These are phyloP conservation scores for Alectura lathami DNA, from an alignment of 2,113 vertebrate species.

Conservation along the genomic window DNA sequence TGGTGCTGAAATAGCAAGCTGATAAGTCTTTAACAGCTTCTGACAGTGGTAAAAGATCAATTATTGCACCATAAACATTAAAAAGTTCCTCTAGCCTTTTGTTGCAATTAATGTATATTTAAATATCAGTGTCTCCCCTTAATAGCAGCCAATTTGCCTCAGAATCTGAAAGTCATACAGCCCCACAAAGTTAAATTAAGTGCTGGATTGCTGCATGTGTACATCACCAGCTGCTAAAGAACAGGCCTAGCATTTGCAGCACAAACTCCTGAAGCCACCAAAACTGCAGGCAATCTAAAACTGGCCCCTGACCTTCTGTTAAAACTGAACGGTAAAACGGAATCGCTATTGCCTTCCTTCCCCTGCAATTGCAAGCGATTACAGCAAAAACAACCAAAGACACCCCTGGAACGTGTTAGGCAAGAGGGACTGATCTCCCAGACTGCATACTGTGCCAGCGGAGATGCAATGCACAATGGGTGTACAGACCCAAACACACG, in stretches of 20 bases:
- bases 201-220: neutral
- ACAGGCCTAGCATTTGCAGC: neutral
- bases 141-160: slow-evolving; percentile 50
- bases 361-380: neutral
- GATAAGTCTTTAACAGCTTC: slow-evolving; percentile 73
- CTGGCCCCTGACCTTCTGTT: neutral
- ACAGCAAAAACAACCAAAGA: neutral
- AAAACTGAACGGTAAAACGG: slow-evolving; percentile 8
- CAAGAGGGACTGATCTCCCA: neutral
- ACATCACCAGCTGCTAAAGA: slow-evolving; percentile 3
- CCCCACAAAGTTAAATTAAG: slow-evolving; percentile 47
- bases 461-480: neutral
- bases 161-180: slow-evolving; percentile 13
- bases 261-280: neutral
- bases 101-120: slow-evolving; percentile 50
- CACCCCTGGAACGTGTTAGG: neutral
- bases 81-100: slow-evolving; percentile 60
- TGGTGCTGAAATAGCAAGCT: slow-evolving; percentile 74
- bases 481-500: neutral
- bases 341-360: neutral
- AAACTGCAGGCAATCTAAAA: neutral
- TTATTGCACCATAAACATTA: slow-evolving; percentile 76
- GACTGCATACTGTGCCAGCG: neutral
- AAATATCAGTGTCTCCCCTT: slow-evolving; percentile 52
- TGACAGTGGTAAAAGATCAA: slow-evolving; percentile 76